phyloP scores from a whole-genome alignment of 2,888 invertebrate genomes.

The Automeris io region DNA sequence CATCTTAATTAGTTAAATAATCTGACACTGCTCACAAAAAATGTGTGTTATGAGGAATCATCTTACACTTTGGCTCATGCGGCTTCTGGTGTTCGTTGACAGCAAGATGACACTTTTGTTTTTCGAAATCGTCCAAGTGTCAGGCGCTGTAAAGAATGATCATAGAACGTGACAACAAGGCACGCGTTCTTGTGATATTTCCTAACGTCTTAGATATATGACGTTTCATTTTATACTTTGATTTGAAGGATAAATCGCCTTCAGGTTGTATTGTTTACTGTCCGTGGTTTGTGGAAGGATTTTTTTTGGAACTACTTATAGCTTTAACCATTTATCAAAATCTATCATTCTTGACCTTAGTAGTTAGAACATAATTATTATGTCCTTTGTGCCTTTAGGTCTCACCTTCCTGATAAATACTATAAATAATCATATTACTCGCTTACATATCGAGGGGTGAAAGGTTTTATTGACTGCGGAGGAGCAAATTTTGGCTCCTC shows the following conservation, averaged over 20 bases:
- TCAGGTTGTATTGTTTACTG: no score
- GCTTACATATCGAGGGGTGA: no score
- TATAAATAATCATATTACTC: no score
- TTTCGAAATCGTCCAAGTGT: slow-evolving; percentile 29
- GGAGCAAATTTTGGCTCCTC: no score
- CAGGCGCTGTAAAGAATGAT: slow-evolving; percentile 33
- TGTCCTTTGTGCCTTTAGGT: no score
- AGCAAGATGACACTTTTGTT: slow-evolving; percentile 24
- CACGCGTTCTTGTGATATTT: slow-evolving; percentile 24
- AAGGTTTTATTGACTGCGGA: no score
- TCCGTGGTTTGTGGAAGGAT: no score
- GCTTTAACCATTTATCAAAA: no score
- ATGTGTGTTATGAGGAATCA: not conserved
- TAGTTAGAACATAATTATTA: no score
- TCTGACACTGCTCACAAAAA: not conserved
- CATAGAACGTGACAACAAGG: slow-evolving; percentile 31
- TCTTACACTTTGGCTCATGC: slow-evolving; percentile 2
- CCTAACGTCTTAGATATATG: slow-evolving; percentile 22
- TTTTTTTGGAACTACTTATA: no score
- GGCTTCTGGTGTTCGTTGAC: slow-evolving; percentile 2
- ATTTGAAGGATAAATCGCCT: slow-evolving; percentile 12
- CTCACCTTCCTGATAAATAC: no score
- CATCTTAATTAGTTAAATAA: slow-evolving; percentile 1
- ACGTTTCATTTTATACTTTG: slow-evolving; percentile 21
- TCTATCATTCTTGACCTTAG: no score